Percentiles rank a stretch among this genome's conserved stretches.
Evolutionary conservation across 2,113 vertebrate species (phyloP).

Genomic region (Australoheros scitulus): DNA sequence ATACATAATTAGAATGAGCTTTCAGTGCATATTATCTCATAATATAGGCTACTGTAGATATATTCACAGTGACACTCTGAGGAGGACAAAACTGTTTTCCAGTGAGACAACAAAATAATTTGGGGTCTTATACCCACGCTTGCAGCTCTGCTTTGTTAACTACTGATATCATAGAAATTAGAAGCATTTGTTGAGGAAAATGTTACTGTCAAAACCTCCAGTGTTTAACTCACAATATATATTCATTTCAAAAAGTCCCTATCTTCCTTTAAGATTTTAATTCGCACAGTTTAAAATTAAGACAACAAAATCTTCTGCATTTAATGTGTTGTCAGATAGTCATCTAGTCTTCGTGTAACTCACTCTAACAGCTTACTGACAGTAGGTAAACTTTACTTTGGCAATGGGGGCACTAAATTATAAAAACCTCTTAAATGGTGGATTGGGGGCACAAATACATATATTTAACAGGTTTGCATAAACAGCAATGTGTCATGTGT

Average conservation of each 20-base stretch:
- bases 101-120: background rate
- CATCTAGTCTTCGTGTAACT: no score
- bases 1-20: background rate
- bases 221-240: background rate
- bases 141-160: background rate
- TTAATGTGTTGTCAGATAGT: no score
- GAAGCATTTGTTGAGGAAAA: background rate
- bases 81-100: background rate
- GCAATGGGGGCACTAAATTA: no score
- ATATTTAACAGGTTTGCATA: background rate
- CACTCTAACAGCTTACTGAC: no score
- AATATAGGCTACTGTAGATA: background rate
- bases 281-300: no score
- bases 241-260: background rate
- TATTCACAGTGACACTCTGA: background rate
- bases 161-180: constrained; percentile 6
- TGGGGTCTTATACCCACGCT: background rate
- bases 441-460: background rate
- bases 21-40: background rate
- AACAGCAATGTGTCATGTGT: background rate
- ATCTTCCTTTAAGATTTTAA: no score
- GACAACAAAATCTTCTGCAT: no score
- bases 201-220: background rate
- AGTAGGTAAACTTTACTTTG: no score
- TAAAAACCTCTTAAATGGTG: no score